phyloP scores from a whole-genome alignment of 2,888 invertebrate species.

The Orthosia gothica region DNA sequence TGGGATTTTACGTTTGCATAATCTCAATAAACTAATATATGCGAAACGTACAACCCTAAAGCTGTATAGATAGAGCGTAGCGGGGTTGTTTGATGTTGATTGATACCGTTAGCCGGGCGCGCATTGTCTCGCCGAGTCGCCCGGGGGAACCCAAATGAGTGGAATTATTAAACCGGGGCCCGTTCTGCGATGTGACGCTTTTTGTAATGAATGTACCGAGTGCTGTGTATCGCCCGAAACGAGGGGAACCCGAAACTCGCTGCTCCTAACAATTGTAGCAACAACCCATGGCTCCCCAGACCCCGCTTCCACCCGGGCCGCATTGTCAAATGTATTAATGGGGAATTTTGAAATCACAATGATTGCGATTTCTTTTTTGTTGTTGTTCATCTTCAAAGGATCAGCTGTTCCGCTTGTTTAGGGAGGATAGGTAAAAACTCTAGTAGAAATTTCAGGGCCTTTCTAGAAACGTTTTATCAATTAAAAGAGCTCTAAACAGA shows the following conservation, averaged over 20 bases:
- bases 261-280: constrained; percentile 79
- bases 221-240: constrained; percentile 62
- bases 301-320: constrained; percentile 73
- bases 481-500: background rate
- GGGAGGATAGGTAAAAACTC: constrained; percentile 19
- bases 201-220: constrained; percentile 89
- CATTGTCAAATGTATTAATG: constrained; percentile 79
- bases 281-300: constrained; percentile 70
- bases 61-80: constrained; percentile 75
- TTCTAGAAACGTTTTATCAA: constrained; percentile 1
- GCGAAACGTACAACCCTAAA: constrained; percentile 81
- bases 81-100: constrained; percentile 91
- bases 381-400: constrained; percentile 65
- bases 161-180: constrained; percentile 90
- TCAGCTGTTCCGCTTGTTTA: constrained; percentile 72
- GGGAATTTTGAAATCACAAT: constrained; percentile 73
- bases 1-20: constrained; percentile 54
- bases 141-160: constrained; percentile 89
- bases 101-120: constrained; percentile 90
- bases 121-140: constrained; percentile 86
- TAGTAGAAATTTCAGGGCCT: background rate
- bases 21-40: constrained; percentile 65
- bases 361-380: constrained; percentile 67
- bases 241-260: constrained; percentile 67
- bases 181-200: constrained; percentile 88